Conservation (phyloP, 2,797 vertebrate genomes). For the Chelon labrosus region DNA sequence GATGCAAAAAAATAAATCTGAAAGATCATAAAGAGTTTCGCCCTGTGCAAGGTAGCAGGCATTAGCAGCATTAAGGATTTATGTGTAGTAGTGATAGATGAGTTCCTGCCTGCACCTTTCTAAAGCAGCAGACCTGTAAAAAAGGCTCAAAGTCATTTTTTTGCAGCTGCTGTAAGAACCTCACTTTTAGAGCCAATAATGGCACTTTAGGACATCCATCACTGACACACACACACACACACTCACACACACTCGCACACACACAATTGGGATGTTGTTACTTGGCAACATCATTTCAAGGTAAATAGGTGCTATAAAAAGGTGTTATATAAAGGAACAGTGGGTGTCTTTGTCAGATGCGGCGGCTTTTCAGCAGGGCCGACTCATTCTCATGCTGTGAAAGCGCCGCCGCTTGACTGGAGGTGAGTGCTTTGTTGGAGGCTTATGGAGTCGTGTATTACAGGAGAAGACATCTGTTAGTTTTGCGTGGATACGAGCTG, state of each 20-base stretch:
- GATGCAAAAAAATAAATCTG: background rate
- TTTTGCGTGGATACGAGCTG: constrained; percentile 7
- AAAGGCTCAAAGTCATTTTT: constrained; percentile 49
- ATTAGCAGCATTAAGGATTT: constrained; percentile 40
- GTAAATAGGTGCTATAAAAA: constrained; percentile 74
- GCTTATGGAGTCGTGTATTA: constrained; percentile 37
- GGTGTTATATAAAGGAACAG: constrained; percentile 66
- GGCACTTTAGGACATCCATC: constrained; percentile 56
- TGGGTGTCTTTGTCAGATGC: constrained; percentile 56
- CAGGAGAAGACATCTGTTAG: constrained; percentile 45
- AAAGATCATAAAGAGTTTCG: constrained; percentile 19
- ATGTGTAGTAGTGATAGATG: constrained; percentile 15
- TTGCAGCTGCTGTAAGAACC: constrained; percentile 26
- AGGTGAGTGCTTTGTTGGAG: constrained; percentile 41
- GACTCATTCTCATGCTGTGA: constrained; percentile 46
- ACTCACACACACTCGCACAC: constrained; percentile 15
- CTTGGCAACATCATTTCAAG: constrained; percentile 79
- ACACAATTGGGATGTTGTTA: constrained; percentile 67
- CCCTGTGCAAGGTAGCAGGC: constrained; percentile 14
- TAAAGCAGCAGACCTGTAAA: constrained; percentile 31
- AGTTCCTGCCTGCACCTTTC: constrained; percentile 17
- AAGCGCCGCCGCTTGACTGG: constrained; percentile 42
- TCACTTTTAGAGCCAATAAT: constrained; percentile 50
- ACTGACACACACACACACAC: constrained; percentile 42
- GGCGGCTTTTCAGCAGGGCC: constrained; percentile 34